Conservation (phyloP, 2,113 vertebrate species). For the Laticauda laticaudata region DNA sequence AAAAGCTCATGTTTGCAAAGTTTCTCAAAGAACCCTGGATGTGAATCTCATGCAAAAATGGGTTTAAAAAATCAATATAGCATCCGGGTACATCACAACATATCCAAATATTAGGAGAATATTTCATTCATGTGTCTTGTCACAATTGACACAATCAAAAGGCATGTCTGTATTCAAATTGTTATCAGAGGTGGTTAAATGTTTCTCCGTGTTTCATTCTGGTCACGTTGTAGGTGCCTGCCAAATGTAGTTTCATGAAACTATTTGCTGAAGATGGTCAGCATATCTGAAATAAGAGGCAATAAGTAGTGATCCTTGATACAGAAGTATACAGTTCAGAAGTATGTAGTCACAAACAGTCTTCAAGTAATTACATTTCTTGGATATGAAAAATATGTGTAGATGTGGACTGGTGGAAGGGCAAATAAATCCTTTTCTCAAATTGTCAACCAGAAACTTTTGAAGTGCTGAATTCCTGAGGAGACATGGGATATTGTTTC, state of each 20-base stretch:
- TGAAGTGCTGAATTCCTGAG: background rate
- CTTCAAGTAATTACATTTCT: background rate
- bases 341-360: background rate
- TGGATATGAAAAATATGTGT: background rate
- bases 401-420: background rate
- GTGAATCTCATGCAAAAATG: background rate
- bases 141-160: background rate
- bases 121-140: background rate
- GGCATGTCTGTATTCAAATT: background rate
- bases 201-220: background rate
- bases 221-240: background rate
- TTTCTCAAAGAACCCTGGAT: background rate
- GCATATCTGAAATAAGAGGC: background rate
- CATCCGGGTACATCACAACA: background rate
- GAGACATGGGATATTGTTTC: background rate
- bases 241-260: background rate
- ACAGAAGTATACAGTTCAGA: background rate
- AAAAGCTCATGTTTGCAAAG: background rate
- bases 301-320: background rate
- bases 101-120: background rate
- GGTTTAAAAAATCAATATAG: background rate
- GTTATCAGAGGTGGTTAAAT: background rate
- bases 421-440: background rate
- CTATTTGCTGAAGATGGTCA: background rate
- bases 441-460: background rate